These are phyloP conservation scores for Eidolon dupreanum DNA, from an alignment of 2,797 vertebrate species.

Conservation along the genomic window DNA sequence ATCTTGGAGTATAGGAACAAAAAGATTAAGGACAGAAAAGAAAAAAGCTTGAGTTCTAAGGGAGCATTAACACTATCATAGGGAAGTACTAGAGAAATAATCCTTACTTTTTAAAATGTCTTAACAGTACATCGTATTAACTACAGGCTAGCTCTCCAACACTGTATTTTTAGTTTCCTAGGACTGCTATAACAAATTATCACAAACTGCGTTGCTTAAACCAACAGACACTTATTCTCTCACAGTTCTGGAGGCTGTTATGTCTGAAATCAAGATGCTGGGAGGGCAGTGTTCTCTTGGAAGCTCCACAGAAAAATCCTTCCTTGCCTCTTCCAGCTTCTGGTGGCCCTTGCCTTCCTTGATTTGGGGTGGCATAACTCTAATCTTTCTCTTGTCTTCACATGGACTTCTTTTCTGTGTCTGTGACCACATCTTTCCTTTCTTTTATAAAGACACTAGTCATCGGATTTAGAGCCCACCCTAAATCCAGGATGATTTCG, in stretches of 20 bases:
- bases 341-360: not conserved
- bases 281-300: not conserved
- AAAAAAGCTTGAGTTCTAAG: not conserved
- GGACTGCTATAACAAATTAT: not conserved
- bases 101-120: not conserved
- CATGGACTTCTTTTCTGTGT: not conserved
- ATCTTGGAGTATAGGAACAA: not conserved
- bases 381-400: not conserved
- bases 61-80: not conserved
- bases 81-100: not conserved
- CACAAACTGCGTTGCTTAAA: not conserved
- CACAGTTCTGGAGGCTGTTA: not conserved
- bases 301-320: not conserved
- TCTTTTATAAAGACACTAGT: not conserved
- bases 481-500: slow-evolving; percentile 1
- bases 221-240: not conserved
- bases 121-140: not conserved
- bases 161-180: not conserved
- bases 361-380: not conserved
- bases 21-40: slow-evolving; percentile 1
- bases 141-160: not conserved
- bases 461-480: not conserved
- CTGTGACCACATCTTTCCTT: not conserved
- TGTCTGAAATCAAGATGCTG: not conserved
- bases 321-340: not conserved